Percentiles rank a stretch among this genome's conserved stretches.
These are phyloP conservation scores for Sebastes cheni DNA, from an alignment of 2,797 vertebrate species.

Conservation along the genomic window DNA sequence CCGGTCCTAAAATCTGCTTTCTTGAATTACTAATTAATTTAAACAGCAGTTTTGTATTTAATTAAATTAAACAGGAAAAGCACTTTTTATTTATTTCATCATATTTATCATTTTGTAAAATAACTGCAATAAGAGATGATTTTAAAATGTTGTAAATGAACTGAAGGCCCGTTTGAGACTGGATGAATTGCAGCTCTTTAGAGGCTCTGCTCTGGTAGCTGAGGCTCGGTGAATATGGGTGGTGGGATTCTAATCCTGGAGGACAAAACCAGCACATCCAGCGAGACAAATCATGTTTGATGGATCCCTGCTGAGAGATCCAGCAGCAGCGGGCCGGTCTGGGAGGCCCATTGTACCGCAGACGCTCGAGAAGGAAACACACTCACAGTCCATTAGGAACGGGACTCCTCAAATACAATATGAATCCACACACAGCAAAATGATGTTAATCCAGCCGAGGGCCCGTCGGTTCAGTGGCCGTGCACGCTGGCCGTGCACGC, in stretches of 20 bases:
- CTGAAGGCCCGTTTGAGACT: background rate
- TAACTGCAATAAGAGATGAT: background rate
- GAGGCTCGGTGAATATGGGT: conserved; percentile 37
- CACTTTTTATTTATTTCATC: background rate
- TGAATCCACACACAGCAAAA: conserved; percentile 60
- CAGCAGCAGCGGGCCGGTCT: conserved; percentile 59
- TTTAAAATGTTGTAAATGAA: background rate
- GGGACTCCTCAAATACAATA: conserved; percentile 56
- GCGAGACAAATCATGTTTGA: conserved; percentile 81
- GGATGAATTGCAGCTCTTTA: conserved; percentile 24
- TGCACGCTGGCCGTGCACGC: background rate
- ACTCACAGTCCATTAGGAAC: conserved; percentile 64
- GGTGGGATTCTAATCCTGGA: conserved; percentile 71
- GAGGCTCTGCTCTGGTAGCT: conserved; percentile 6
- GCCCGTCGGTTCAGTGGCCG: background rate
- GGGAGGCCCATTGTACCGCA: conserved; percentile 68
- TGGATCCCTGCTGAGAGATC: conserved; percentile 72
- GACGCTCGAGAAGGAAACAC: conserved; percentile 64
- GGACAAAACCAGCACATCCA: conserved; percentile 75
- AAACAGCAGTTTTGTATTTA: background rate
- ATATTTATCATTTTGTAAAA: background rate
- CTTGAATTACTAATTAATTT: background rate
- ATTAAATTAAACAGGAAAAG: background rate
- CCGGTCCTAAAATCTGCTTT: background rate
- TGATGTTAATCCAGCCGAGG: conserved; percentile 53